Base-by-base conservation (phyloP, 2,888 invertebrate species). In the Microdon myrmicae region DNA sequence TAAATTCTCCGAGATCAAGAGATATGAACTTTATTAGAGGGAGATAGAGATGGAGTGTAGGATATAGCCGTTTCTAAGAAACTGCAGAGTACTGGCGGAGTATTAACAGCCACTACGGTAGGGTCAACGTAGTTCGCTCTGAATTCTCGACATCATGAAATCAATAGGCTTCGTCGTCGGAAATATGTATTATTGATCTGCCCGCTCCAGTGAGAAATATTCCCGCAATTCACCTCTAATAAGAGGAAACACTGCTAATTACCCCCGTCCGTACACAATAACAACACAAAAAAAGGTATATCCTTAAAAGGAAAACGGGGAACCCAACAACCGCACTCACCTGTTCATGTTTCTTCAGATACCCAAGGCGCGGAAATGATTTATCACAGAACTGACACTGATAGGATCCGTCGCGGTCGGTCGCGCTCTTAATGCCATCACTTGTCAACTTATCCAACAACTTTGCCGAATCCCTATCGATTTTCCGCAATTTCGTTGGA, bases 331-430 rank as follows among this genome's bases (percentile, higher is more conserved):
- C 29, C 23, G 6, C 13, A 73, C 81, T 76, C 80, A 94, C 94
- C 90, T 94, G 94, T 81, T 94, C 92, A 84, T 94, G 94, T 81
- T 92, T 90, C 82, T 92, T 92, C 71, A 94, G 85, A 78, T 91
- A 90, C 68, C 90, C 90, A 69, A 90, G 87, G 70, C 92, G 85
- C 10, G 93, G 90, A 81, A 94, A 94, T 69, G 93, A 91, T 79
- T 92, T 90, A 76, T 94, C 91, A 83, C 94, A 95, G 83, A 91
- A 94, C 81, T 90, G 90, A 82, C 94, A 94, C 75, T 90, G 89
- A 84, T 93, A 92, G 64, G 93, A 93, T 68, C 92, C 90, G 78
- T 86, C 84, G 73, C 76, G 74, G 68, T 67, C 67, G 58, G 69
- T 67, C 53, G 61, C 55, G 55, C 59, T 68, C 69, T 77, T 78